Evolutionary conservation across 2,888 invertebrate genomes (phyloP).

Genomic region (Dasypolia templi): DNA sequence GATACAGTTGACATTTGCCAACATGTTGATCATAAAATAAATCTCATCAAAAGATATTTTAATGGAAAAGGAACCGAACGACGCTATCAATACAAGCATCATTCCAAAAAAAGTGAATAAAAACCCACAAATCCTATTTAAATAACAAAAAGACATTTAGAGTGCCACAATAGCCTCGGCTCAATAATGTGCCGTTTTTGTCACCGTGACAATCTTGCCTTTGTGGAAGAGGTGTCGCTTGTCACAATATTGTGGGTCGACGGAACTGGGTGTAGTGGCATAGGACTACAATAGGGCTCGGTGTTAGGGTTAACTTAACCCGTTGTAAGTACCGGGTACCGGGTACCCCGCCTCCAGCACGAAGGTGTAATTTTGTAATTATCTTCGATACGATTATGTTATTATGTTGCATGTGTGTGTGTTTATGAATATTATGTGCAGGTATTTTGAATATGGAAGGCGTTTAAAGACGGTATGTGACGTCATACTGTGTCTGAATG

Average conservation of each 20-base stretch:
- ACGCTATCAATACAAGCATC: conserved; percentile 27
- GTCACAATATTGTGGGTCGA: conserved; percentile 79
- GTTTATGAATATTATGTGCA: conserved; percentile 22
- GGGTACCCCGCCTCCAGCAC: conserved; percentile 32
- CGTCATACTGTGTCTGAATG: conserved; percentile 38
- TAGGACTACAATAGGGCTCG: conserved; percentile 45
- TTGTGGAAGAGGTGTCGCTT: conserved; percentile 66
- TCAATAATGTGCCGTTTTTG: conserved; percentile 57
- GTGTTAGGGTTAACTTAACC: conserved; percentile 48
- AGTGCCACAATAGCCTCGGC: conserved; percentile 53
- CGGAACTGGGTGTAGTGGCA: conserved; percentile 57
- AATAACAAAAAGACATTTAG: conserved; percentile 64
- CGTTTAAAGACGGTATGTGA: conserved; percentile 23
- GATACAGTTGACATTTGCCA: background rate
- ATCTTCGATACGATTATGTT: conserved; percentile 45
- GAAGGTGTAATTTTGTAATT: conserved; percentile 60
- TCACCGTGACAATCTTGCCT: conserved; percentile 45
- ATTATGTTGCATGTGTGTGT: conserved; percentile 25
- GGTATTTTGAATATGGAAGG: conserved; percentile 35
- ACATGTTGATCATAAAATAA: background rate
- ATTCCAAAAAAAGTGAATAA: conserved; percentile 34
- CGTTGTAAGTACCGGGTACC: conserved; percentile 43
- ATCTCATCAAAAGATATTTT: background rate
- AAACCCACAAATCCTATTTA: conserved; percentile 59
- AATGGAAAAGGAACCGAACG: conserved; percentile 11